phyloP scores from a whole-genome alignment of 2,797 vertebrate genomes.

The Myioborus melanocephalus region DNA sequence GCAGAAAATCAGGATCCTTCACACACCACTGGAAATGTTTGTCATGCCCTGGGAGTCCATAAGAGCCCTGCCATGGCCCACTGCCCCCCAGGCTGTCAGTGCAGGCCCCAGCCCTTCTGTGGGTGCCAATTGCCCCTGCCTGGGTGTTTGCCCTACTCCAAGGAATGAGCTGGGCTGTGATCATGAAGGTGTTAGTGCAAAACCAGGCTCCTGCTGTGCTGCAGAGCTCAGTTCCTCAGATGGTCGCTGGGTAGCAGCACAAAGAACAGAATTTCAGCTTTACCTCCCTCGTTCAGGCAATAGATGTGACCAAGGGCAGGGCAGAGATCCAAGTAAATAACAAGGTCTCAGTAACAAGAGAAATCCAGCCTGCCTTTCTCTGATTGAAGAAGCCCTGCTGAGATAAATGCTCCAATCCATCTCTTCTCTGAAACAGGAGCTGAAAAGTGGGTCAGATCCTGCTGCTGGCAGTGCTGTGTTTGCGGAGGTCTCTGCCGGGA shows the following conservation, averaged over 20 bases:
- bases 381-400: not conserved
- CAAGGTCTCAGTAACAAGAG: not conserved
- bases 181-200: not conserved
- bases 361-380: not conserved
- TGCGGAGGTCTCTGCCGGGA: not conserved
- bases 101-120: rapidly evolving
- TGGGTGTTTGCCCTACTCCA: rapidly evolving
- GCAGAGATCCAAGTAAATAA: not conserved
- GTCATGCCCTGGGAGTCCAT: rapidly evolving
- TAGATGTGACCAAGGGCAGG: not conserved
- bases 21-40: rapidly evolving
- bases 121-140: not conserved
- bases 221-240: not conserved
- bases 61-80: not conserved
- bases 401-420: not conserved
- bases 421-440: not conserved
- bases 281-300: not conserved
- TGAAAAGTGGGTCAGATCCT: not conserved
- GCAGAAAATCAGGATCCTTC: not conserved
- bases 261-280: not conserved
- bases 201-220: not conserved
- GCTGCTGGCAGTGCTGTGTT: not conserved
- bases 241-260: not conserved
- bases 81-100: not conserved
- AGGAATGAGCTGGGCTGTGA: not conserved